A percentile compares a stretch with the other conserved stretches of the same genome.
These are phyloP conservation scores for Trichosurus vulpecula DNA, from an alignment of 2,797 vertebrate genomes.

Conservation along the genomic window DNA sequence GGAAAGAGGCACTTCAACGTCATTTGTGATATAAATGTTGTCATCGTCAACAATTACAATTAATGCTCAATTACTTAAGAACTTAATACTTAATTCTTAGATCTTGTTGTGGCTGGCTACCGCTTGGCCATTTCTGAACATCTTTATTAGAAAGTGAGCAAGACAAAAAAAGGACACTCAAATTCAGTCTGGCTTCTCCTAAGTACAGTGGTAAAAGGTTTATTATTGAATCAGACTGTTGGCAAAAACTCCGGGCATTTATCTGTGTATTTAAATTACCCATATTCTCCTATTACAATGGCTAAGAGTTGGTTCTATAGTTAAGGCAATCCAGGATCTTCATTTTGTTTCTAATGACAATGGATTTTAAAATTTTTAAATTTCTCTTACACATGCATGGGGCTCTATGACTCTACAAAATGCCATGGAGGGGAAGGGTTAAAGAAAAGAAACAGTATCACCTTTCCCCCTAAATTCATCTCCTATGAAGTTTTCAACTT, in stretches of 20 bases:
- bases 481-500: constrained; percentile 10
- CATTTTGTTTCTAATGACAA: background rate
- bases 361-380: constrained; percentile 31
- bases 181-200: constrained; percentile 40
- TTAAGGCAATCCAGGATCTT: constrained; percentile 47
- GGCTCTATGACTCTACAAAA: background rate
- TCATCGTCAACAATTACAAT: background rate
- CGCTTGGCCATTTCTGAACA: constrained; percentile 1
- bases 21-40: background rate
- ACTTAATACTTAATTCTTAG: background rate
- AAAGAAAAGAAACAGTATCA: background rate
- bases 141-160: constrained; percentile 16
- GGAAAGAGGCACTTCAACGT: constrained; percentile 12
- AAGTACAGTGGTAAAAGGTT: constrained; percentile 17
- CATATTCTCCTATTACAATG: background rate
- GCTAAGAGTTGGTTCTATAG: background rate
- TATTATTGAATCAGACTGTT: constrained; percentile 23
- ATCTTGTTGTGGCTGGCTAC: background rate
- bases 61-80: background rate
- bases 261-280: constrained; percentile 3
- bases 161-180: constrained; percentile 30
- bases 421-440: background rate
- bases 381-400: background rate
- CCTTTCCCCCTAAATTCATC: background rate
- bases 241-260: constrained; percentile 39